Evolutionary conservation across 35 echinoderm and acorn worm genomes (phyloP).

Genomic region (Diadema setosum): DNA sequence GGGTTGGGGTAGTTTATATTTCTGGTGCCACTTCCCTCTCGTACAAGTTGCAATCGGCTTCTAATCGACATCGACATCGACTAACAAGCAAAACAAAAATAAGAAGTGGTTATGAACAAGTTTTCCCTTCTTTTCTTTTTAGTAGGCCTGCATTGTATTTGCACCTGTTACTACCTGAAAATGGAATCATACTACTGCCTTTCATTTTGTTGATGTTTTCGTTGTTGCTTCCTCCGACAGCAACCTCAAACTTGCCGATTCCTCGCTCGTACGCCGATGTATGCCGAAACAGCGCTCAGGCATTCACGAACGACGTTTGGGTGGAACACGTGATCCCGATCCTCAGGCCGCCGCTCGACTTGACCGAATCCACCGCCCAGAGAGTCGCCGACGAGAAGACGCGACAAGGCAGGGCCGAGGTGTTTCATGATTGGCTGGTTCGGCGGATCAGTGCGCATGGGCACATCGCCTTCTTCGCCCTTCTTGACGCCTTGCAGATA

Average conservation of each 20-base stretch:
- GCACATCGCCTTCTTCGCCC: neutral
- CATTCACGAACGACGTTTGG: constrained; percentile 24
- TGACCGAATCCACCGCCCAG: neutral
- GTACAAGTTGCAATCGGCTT: no score
- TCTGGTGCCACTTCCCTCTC: no score
- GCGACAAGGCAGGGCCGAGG: constrained; percentile 13
- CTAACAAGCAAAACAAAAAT: no score
- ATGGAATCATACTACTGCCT: no score
- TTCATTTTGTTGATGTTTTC: no score
- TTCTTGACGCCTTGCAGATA: neutral
- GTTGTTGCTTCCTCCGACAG: neutral
- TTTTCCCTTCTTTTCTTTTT: no score
- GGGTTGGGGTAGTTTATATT: no score
- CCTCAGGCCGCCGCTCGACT: neutral
- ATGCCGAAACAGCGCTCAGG: constrained; percentile 14
- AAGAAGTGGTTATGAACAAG: no score
- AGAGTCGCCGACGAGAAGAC: neutral
- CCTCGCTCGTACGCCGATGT: constrained; percentile 20
- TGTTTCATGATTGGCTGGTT: constrained; percentile 9
- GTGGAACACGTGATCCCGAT: constrained; percentile 4
- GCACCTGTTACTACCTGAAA: no score
- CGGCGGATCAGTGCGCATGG: constrained; percentile 11
- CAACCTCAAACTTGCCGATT: neutral
- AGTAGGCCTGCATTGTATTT: no score
- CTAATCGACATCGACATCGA: no score